Conservation (phyloP, 2,113 vertebrate genomes). For the Lanius collurio region DNA sequence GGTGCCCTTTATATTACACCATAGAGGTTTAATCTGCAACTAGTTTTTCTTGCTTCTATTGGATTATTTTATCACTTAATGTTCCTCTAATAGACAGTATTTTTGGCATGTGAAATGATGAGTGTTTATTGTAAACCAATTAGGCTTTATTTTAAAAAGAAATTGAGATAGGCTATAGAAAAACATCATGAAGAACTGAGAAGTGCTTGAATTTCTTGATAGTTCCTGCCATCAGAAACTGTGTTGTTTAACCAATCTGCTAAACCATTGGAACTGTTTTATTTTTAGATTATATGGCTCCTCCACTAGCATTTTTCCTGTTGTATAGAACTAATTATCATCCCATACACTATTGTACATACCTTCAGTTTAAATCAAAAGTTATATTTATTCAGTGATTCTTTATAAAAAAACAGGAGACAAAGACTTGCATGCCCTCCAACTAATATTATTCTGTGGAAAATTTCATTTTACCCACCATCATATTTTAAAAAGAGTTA, state of each 20-base stretch:
- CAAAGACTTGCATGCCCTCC: neutral
- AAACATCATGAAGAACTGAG: conserved; percentile 21
- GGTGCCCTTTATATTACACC: conserved; percentile 3
- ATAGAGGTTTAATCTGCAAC: conserved; percentile 20
- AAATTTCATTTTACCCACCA: neutral
- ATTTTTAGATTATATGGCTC: conserved; percentile 39
- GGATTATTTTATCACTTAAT: conserved; percentile 28
- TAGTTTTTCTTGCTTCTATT: conserved; percentile 17
- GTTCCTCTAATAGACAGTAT: neutral
- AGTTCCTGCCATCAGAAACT: conserved; percentile 21
- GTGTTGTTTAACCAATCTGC: conserved; percentile 4
- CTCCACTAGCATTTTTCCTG: neutral
- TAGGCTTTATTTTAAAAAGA: conserved; percentile 7
- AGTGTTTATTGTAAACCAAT: conserved; percentile 52
- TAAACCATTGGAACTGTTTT: conserved; percentile 29
- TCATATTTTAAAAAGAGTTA: conserved; percentile 56
- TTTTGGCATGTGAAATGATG: conserved; percentile 4
- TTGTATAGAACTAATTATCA: neutral
- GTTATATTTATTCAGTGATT: neutral
- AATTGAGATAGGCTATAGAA: conserved; percentile 28
- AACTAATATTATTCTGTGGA: neutral
- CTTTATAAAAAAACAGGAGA: neutral
- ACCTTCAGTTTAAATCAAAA: neutral
- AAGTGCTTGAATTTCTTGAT: conserved; percentile 23
- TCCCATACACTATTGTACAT: neutral